Evolutionary conservation across 1,140 invertebrate species (phyloP).

Genomic region (Brachionus sp.): DNA sequence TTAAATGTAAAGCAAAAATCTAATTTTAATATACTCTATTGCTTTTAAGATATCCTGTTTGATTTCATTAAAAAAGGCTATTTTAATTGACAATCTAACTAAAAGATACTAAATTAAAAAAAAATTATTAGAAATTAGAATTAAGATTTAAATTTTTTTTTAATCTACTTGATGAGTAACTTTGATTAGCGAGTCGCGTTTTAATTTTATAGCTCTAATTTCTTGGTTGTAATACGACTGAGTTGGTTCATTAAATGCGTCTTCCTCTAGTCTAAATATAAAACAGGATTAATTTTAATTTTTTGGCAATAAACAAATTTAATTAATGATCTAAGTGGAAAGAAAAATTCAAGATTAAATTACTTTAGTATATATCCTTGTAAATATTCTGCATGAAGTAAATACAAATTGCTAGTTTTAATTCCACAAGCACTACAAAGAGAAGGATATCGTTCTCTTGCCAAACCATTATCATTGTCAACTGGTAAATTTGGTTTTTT

Average conservation of each 20-base stretch:
- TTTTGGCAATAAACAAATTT: too few species aligned
- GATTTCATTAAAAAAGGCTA: conserved; percentile 90
- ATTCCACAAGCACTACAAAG: conserved; percentile 85
- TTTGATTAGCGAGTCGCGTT: conserved; percentile 85
- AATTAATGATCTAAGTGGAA: too few species aligned
- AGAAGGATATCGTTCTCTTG: conserved; percentile 79
- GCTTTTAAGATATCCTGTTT: conserved; percentile 81
- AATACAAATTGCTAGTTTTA: conserved; percentile 81
- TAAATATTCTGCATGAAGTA: conserved; percentile 82
- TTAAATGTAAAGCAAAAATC: neutral
- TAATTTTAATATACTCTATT: conserved; percentile 69
- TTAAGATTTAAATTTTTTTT: neutral
- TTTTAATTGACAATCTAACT: conserved; percentile 93
- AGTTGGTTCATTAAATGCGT: conserved; percentile 82
- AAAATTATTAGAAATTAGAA: neutral
- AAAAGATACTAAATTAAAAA: conserved; percentile 67
- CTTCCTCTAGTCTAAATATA: conserved; percentile 64
- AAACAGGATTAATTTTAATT: conserved; percentile 46
- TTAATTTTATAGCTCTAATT: conserved; percentile 77
- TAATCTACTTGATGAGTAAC: conserved; percentile 72
- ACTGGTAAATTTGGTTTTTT: conserved; percentile 69
- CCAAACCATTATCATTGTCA: conserved; percentile 74
- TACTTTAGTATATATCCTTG: conserved; percentile 71
- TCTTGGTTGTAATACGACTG: conserved; percentile 86
- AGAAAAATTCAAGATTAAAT: conserved; percentile 37